Percentiles rank a stretch among this genome's conserved stretches.
phyloP scores from a whole-genome alignment of 2,113 vertebrate genomes.

The Pipra filicauda region DNA sequence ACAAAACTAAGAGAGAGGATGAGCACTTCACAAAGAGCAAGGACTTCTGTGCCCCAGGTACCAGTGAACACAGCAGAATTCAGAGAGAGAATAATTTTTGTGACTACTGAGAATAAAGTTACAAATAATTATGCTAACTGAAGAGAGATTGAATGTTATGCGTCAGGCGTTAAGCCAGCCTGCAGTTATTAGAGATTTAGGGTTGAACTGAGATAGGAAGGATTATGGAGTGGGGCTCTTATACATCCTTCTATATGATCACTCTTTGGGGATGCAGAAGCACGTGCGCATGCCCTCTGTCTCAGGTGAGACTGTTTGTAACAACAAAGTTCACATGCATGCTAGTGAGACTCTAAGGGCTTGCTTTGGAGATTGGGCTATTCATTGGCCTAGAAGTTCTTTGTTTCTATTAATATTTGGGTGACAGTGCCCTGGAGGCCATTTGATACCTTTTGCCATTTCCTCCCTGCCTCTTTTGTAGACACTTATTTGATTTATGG shows the following conservation, averaged over 20 bases:
- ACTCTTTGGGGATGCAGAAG: not conserved
- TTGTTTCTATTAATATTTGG: not conserved
- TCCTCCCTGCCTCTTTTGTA: not conserved
- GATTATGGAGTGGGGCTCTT: not conserved
- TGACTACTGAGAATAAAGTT: not conserved
- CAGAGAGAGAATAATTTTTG: not conserved
- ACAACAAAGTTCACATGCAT: not conserved
- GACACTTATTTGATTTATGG: not conserved
- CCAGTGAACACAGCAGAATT: not conserved
- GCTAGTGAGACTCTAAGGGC: not conserved
- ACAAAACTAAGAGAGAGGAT: not conserved
- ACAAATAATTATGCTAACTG: not conserved
- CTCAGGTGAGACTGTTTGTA: not conserved
- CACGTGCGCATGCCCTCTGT: fast-evolving
- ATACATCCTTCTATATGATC: not conserved
- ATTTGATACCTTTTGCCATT: not conserved
- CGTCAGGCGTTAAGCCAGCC: not conserved
- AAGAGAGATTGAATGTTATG: not conserved
- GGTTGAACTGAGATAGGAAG: not conserved
- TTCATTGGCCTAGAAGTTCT: not conserved
- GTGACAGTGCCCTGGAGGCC: not conserved
- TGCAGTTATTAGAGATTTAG: not conserved
- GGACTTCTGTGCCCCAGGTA: not conserved
- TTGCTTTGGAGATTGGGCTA: not conserved
- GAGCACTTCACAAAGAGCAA: not conserved